Evolutionary conservation across 2,888 invertebrate genomes (phyloP).

Genomic region (Antheraea yamamai): DNA sequence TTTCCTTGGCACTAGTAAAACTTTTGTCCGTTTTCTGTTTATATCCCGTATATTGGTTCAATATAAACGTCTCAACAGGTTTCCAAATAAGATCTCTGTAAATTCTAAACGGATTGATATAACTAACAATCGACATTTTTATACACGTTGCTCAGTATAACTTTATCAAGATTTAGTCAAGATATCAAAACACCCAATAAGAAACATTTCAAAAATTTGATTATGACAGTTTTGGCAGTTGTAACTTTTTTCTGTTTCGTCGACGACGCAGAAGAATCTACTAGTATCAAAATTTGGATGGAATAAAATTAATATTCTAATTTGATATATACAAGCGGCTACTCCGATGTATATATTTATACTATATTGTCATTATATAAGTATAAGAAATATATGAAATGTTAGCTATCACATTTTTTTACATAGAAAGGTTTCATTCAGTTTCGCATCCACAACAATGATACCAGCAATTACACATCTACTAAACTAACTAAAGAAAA

Average conservation of each 20-base stretch:
- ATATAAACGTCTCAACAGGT: conserved; percentile 67
- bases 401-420: too few relatives aligned
- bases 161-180: background rate
- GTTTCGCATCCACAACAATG: too few relatives aligned
- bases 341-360: too few relatives aligned
- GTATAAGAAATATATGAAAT: too few relatives aligned
- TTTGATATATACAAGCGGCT: too few relatives aligned
- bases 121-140: conserved; percentile 48
- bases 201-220: background rate
- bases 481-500: too few relatives aligned
- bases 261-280: too few relatives aligned
- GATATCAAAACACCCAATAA: background rate
- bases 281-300: too few relatives aligned
- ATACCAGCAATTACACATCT: too few relatives aligned
- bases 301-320: too few relatives aligned
- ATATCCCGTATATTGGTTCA: conserved; percentile 81
- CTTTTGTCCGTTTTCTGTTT: conserved; percentile 85
- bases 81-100: conserved; percentile 58
- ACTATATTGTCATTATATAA: too few relatives aligned
- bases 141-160: conserved; percentile 9
- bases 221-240: background rate
- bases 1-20: conserved; percentile 84
- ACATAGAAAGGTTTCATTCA: too few relatives aligned
- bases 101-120: conserved; percentile 63
- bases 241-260: background rate